phyloP scores from a whole-genome alignment of 2,113 vertebrate genomes.

The Mesocricetus auratus region DNA sequence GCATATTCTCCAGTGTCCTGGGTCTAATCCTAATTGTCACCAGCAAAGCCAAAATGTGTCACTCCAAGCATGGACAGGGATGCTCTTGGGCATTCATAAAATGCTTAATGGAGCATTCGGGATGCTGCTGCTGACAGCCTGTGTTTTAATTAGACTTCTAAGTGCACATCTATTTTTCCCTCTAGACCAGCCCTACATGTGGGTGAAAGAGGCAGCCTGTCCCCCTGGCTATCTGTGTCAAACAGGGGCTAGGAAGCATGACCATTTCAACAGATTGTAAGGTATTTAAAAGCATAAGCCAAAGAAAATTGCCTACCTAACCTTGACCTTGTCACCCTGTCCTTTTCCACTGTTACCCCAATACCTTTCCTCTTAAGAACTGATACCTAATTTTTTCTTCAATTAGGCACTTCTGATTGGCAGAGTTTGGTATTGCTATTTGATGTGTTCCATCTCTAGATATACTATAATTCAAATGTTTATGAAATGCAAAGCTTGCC shows the following conservation, averaged over 20 bases:
- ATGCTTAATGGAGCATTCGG: slow-evolving; percentile 70
- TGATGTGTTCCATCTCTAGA: neutral
- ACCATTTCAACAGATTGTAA: slow-evolving; percentile 14
- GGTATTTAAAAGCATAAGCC: slow-evolving; percentile 9
- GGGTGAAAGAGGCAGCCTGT: slow-evolving; percentile 38
- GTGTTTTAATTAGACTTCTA: slow-evolving; percentile 78
- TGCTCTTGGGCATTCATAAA: slow-evolving; percentile 70
- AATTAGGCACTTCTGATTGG: neutral
- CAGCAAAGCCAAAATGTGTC: slow-evolving; percentile 75
- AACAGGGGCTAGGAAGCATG: neutral
- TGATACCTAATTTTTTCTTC: neutral
- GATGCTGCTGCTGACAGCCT: slow-evolving; percentile 62
- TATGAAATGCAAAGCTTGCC: slow-evolving; percentile 40
- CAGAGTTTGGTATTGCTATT: neutral
- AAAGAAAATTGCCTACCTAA: slow-evolving; percentile 1
- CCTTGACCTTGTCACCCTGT: neutral
- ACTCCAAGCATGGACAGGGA: slow-evolving; percentile 66
- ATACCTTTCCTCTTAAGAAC: neutral
- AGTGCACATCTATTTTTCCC: slow-evolving; percentile 72
- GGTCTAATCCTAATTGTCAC: slow-evolving; percentile 79
- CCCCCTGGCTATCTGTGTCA: slow-evolving; percentile 18
- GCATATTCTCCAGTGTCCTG: slow-evolving; percentile 65
- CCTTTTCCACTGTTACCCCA: neutral
- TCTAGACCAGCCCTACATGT: slow-evolving; percentile 26
- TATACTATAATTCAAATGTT: slow-evolving; percentile 34